A percentile compares a stretch with the other conserved stretches of the same genome.
phyloP scores from a whole-genome alignment of 2,113 vertebrate genomes.

The Paramisgurnus dabryanus region DNA sequence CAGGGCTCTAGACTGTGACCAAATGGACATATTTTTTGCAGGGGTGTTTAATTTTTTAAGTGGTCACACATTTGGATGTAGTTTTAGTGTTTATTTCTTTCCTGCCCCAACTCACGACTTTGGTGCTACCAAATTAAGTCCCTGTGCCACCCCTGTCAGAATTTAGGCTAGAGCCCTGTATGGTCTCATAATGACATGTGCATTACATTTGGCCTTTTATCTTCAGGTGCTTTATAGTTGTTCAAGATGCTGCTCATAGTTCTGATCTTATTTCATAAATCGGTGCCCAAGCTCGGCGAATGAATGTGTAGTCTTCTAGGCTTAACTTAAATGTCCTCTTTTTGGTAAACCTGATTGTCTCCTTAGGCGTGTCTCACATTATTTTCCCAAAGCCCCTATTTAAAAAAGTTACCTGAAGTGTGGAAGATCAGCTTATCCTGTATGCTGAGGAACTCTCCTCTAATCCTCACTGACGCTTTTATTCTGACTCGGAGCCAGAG shows the following conservation, averaged over 20 bases:
- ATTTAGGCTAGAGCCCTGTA: not conserved
- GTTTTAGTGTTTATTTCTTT: no score
- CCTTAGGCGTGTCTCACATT: slow-evolving; percentile 38
- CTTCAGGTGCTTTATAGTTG: not conserved
- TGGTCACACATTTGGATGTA: no score
- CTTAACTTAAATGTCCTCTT: slow-evolving; percentile 38
- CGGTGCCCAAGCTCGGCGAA: slow-evolving; percentile 6
- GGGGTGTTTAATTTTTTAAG: no score
- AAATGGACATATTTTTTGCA: no score
- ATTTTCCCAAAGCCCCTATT: slow-evolving; percentile 47
- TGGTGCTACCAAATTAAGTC: no score
- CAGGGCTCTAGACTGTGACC: no score
- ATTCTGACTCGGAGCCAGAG: slow-evolving; percentile 31
- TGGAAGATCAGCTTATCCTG: slow-evolving; percentile 56
- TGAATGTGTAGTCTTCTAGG: slow-evolving; percentile 21
- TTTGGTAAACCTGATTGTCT: slow-evolving; percentile 35
- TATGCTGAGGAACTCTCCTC: slow-evolving; percentile 52
- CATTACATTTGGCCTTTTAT: slow-evolving; percentile 25
- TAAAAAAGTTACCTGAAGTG: slow-evolving; percentile 55
- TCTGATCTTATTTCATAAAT: slow-evolving; percentile 32
- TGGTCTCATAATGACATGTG: slow-evolving; percentile 30
- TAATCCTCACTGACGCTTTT: slow-evolving; percentile 51
- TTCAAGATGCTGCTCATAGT: slow-evolving; percentile 16
- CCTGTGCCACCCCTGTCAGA: no score
- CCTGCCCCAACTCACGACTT: no score